A percentile compares a stretch with the other conserved stretches of the same genome.
Conservation (phyloP, 2,113 vertebrate genomes). For the Hippolais icterina region DNA sequence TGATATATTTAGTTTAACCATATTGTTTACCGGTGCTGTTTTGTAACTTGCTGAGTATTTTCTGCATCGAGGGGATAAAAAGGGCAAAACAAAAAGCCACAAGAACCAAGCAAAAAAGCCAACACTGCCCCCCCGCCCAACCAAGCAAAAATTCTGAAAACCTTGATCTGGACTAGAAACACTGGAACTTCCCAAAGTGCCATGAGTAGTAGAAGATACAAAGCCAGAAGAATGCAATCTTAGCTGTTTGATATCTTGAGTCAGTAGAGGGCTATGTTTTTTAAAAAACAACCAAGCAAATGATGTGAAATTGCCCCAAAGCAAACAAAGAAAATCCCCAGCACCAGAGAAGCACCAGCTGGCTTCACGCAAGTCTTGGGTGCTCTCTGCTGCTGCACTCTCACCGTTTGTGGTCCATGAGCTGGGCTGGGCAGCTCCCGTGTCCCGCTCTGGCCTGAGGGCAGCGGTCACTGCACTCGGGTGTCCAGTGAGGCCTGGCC, state of each 20-base stretch:
- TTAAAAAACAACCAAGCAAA: background rate
- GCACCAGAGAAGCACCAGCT: too few species aligned
- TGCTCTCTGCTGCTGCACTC: too few species aligned
- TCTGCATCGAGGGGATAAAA: background rate
- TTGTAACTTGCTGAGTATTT: background rate
- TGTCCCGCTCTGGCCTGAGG: too few species aligned
- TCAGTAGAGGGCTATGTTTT: too few species aligned
- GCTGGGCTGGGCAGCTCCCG: too few species aligned
- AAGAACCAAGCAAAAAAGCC: background rate
- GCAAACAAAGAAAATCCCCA: too few species aligned
- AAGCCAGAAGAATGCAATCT: accelerated
- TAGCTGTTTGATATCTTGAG: background rate
- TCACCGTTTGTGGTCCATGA: too few species aligned
- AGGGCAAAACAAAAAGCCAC: background rate
- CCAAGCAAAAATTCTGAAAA: background rate
- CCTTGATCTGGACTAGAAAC: background rate
- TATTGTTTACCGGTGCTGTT: background rate
- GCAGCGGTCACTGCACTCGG: too few species aligned
- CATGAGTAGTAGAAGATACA: accelerated
- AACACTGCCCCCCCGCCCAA: accelerated
- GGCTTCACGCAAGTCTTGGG: too few species aligned
- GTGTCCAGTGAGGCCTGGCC: too few species aligned
- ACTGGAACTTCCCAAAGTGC: accelerated
- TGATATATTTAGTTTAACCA: background rate
- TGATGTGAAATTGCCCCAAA: background rate